phyloP scores from a whole-genome alignment of 2,888 invertebrate genomes.

The Pristionchus arcanus region DNA sequence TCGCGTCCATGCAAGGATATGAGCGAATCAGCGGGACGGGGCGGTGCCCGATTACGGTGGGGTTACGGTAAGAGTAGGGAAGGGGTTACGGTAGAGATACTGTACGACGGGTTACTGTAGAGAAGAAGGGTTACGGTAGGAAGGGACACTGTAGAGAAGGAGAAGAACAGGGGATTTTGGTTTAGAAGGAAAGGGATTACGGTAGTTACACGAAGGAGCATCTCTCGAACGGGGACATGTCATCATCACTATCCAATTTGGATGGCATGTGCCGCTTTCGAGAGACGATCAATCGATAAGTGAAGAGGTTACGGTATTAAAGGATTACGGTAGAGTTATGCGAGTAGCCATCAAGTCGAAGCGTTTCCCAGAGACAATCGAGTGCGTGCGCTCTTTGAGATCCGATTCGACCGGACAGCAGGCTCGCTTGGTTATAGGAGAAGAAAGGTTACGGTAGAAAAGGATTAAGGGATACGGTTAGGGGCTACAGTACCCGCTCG shows the following conservation, averaged over 20 bases:
- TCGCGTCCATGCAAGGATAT: conserved; percentile 23
- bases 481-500: background rate
- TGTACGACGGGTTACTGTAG: background rate
- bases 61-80: background rate
- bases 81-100: background rate
- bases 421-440: conserved; percentile 25
- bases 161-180: too few relatives aligned
- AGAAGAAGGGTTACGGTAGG: background rate
- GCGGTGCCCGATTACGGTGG: background rate
- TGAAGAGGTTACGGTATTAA: background rate
- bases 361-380: conserved; percentile 23
- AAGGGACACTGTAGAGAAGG: background rate
- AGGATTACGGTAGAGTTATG: background rate
- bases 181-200: too few relatives aligned
- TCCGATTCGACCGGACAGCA: conserved; percentile 9
- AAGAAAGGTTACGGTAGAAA: background rate
- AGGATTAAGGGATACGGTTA: background rate
- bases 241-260: background rate
- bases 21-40: conserved; percentile 30
- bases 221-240: background rate
- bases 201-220: background rate
- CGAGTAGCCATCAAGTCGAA: conserved; percentile 32
- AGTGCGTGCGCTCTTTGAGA: background rate
- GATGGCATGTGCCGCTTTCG: conserved; percentile 4
- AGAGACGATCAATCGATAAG: background rate